These are phyloP conservation scores for Siderastrea radians DNA, from an alignment of 92 coral and sea anemone species.

Conservation along the genomic window DNA sequence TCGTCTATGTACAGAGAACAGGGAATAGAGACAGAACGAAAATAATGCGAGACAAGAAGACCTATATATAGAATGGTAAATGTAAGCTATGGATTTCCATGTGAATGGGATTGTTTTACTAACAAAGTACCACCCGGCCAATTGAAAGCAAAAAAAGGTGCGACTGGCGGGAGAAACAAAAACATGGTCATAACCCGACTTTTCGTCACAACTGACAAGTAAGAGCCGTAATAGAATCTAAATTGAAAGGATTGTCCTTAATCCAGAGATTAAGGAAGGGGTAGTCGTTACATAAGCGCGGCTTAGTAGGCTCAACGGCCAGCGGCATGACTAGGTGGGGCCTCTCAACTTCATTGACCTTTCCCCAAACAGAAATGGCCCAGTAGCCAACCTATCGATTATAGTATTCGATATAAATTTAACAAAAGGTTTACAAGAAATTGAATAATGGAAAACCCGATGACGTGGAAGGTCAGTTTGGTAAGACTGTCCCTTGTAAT, in stretches of 20 bases:
- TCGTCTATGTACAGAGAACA: slow-evolving; percentile 61
- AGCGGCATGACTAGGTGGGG: slow-evolving; percentile 26
- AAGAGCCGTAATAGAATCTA: slow-evolving; percentile 37
- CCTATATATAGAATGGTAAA: slow-evolving; percentile 50
- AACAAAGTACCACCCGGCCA: slow-evolving; percentile 55
- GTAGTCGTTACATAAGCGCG: slow-evolving; percentile 29
- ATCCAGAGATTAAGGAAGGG: slow-evolving; percentile 39
- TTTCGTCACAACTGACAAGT: slow-evolving; percentile 69
- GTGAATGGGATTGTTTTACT: slow-evolving; percentile 55
- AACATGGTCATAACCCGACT: slow-evolving; percentile 66
- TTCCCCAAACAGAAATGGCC: slow-evolving; percentile 30
- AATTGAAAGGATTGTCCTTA: slow-evolving; percentile 14
- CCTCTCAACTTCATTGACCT: not conserved
- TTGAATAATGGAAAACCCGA: slow-evolving; percentile 12
- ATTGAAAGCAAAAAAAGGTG: slow-evolving; percentile 49
- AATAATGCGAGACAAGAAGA: slow-evolving; percentile 36
- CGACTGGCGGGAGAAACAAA: slow-evolving; percentile 36
- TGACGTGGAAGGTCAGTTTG: slow-evolving; percentile 14
- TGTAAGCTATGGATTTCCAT: slow-evolving; percentile 53
- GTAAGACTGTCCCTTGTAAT: slow-evolving; percentile 5
- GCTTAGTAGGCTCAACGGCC: slow-evolving; percentile 23
- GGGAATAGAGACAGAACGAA: slow-evolving; percentile 46
- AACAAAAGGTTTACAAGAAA: slow-evolving; percentile 23
- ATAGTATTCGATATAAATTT: slow-evolving; percentile 21
- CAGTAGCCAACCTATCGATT: slow-evolving; percentile 1